Evolutionary conservation across 2,888 invertebrate species (phyloP).

Genomic region (Acanthosepion pharaonis): DNA sequence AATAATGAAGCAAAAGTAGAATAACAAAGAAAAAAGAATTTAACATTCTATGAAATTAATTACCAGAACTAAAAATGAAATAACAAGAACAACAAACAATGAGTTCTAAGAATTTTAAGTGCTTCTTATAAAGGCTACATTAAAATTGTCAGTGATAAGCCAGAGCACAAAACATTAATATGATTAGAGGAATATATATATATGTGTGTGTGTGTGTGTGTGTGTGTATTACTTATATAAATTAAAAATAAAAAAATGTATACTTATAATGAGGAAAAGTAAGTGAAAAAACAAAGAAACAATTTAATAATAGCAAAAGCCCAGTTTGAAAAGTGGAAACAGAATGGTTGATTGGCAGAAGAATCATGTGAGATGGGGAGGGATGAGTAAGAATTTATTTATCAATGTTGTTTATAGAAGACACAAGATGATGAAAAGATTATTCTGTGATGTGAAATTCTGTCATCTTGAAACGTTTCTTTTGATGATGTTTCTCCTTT

Average conservation of each 20-base stretch:
- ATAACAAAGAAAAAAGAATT: too few relatives aligned
- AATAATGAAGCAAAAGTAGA: neutral
- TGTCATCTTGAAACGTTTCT: slow-evolving; percentile 21
- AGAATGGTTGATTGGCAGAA: neutral
- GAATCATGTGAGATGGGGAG: neutral
- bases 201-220: neutral
- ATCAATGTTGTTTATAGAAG: slow-evolving; percentile 24
- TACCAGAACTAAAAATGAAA: neutral
- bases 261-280: neutral
- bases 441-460: slow-evolving; percentile 20
- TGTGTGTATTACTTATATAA: neutral
- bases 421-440: slow-evolving; percentile 22
- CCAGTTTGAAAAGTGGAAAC: neutral
- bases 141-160: neutral
- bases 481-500: neutral
- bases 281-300: neutral
- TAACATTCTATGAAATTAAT: neutral
- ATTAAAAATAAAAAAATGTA: neutral
- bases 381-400: neutral
- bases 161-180: neutral
- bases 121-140: neutral
- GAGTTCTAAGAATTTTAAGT: neutral
- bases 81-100: neutral
- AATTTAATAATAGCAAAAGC: neutral
- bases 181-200: neutral